Evolutionary conservation across 30 jellyfish, hydroid and myxozoan genomes (phyloP).

Genomic region (Hydra vulgaris): DNA sequence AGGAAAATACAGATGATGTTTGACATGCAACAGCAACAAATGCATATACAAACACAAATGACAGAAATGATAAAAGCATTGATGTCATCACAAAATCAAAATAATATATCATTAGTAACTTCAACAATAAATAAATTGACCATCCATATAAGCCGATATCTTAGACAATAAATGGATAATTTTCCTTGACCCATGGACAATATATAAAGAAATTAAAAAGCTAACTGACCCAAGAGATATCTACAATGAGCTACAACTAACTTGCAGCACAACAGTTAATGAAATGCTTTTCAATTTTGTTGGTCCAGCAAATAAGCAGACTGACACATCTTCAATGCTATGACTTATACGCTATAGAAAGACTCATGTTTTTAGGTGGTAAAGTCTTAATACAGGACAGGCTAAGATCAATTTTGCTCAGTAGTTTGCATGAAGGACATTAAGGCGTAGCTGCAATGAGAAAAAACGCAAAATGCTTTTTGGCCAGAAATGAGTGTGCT

Average conservation of each 20-base stretch:
- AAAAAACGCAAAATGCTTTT: background rate
- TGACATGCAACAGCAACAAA: background rate
- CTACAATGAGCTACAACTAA: slow-evolving; percentile 23
- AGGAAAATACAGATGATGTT: too few relatives aligned
- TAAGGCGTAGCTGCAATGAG: too few relatives aligned
- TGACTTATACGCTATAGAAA: too few relatives aligned
- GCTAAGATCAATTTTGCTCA: too few relatives aligned
- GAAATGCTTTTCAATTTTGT: slow-evolving; percentile 18
- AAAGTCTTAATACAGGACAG: too few relatives aligned
- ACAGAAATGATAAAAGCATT: background rate
- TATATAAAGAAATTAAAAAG: slow-evolving; percentile 30
- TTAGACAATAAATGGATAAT: slow-evolving; percentile 16
- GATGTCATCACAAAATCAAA: background rate
- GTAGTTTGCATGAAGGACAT: too few relatives aligned
- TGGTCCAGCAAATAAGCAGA: slow-evolving; percentile 21
- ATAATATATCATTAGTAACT: background rate
- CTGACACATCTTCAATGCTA: too few relatives aligned
- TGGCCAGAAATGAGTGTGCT: too few relatives aligned
- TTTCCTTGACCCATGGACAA: slow-evolving; percentile 25
- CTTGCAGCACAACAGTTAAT: slow-evolving; percentile 21
- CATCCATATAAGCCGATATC: slow-evolving; percentile 6
- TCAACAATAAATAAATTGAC: too few relatives aligned
- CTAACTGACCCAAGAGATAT: slow-evolving; percentile 2
- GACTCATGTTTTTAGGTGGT: too few relatives aligned
- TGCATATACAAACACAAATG: slow-evolving; percentile 23